A percentile compares a stretch with the other conserved stretches of the same genome.
phyloP scores from a whole-genome alignment of 2,797 vertebrate genomes.

The Pteronotus mesoamericanus region DNA sequence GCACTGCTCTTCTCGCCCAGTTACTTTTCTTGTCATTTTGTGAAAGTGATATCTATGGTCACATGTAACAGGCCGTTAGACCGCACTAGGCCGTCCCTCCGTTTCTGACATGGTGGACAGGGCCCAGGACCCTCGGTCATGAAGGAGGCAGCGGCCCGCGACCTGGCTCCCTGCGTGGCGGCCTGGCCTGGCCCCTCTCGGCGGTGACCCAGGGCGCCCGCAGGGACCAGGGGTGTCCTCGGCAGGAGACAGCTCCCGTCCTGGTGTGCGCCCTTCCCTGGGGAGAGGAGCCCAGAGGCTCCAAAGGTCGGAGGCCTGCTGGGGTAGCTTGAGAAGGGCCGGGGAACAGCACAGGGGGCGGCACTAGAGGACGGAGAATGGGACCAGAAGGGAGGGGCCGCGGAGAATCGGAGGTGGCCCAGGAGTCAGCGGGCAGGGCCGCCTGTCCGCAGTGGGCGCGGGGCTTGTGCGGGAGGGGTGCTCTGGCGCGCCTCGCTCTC shows the following conservation, averaged over 20 bases:
- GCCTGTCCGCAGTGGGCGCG: not conserved
- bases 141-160: not conserved
- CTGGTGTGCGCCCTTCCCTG: too few relatives aligned
- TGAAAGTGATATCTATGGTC: not conserved
- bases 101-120: not conserved
- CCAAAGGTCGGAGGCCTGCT: not conserved
- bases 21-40: not conserved
- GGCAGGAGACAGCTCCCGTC: not conserved
- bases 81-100: not conserved
- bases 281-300: not conserved
- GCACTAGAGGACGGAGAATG: too few relatives aligned
- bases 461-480: not conserved
- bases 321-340: not conserved
- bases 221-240: not conserved
- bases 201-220: not conserved
- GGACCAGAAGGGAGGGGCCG: not conserved
- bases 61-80: not conserved
- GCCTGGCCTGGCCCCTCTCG: not conserved
- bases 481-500: not conserved
- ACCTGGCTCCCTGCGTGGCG: accelerated
- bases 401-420: not conserved
- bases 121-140: not conserved
- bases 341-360: too few relatives aligned
- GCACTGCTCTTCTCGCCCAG: not conserved
- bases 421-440: not conserved